Conservation (phyloP, 1,140 invertebrate genomes). For the Trichonephila clavipes region DNA sequence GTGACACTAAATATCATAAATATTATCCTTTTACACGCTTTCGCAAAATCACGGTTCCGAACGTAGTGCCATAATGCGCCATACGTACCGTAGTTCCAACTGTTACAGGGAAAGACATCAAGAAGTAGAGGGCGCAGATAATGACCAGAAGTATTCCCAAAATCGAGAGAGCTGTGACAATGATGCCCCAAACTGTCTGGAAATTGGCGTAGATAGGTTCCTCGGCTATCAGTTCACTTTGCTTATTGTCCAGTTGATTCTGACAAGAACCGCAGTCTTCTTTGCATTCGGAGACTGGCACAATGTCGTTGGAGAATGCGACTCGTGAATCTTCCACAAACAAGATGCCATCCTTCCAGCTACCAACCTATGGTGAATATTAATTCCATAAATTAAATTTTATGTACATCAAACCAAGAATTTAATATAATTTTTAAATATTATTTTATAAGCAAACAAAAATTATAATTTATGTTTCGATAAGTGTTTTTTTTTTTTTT, state of each 20-base stretch:
- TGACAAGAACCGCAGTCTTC: constrained; percentile 58
- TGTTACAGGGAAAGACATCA: constrained; percentile 81
- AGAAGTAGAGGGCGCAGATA: constrained; percentile 82
- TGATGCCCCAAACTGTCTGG: constrained; percentile 81
- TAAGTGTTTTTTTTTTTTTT: too few relatives aligned
- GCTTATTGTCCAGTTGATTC: neutral
- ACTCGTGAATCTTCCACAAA: constrained; percentile 77
- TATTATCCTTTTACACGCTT: too few relatives aligned
- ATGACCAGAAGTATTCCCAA: constrained; percentile 80
- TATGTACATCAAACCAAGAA: too few relatives aligned
- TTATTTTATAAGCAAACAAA: too few relatives aligned
- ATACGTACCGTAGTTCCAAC: constrained; percentile 81
- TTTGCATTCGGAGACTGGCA: constrained; percentile 64
- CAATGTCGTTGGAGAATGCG: neutral
- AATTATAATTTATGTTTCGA: too few relatives aligned
- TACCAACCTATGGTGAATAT: constrained; percentile 79
- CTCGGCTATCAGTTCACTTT: constrained; percentile 23
- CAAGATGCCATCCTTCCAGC: constrained; percentile 79
- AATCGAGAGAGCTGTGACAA: constrained; percentile 80
- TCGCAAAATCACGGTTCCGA: too few relatives aligned
- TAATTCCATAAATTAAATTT: too few relatives aligned
- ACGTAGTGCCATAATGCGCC: too few relatives aligned
- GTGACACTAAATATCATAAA: too few relatives aligned
- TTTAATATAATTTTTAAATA: too few relatives aligned
- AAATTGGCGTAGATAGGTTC: constrained; percentile 79